phyloP scores from a whole-genome alignment of 1,140 invertebrate genomes.

The Tetragonula clypearis region DNA sequence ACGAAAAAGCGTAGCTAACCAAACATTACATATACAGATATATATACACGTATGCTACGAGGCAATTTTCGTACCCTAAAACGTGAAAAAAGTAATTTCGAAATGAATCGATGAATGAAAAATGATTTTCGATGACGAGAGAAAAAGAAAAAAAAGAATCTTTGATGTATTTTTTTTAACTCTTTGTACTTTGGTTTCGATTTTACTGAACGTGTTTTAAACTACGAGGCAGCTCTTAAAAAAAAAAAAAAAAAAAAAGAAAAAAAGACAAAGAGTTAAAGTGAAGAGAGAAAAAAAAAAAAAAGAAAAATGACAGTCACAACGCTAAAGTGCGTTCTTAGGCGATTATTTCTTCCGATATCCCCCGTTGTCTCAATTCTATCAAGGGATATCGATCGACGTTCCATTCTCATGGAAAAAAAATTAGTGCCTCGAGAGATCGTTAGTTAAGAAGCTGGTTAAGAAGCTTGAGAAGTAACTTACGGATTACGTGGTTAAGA shows the following conservation, averaged over 20 bases:
- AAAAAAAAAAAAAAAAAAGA: neutral
- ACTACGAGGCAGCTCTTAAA: too few relatives aligned
- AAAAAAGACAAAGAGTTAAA: neutral
- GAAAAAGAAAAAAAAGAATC: too few relatives aligned
- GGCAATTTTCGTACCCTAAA: neutral
- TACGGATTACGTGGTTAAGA: slow-evolving; percentile 66
- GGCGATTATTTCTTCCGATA: neutral
- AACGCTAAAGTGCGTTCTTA: too few relatives aligned
- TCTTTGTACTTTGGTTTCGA: neutral
- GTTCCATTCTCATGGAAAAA: neutral
- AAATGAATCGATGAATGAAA: neutral
- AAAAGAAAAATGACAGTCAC: neutral
- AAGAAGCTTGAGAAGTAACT: slow-evolving; percentile 56
- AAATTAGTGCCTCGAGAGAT: slow-evolving; percentile 8
- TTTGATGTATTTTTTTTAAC: neutral
- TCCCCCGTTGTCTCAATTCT: neutral
- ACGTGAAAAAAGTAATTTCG: neutral
- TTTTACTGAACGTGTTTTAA: neutral
- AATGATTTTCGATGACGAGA: neutral
- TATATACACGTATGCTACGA: neutral
- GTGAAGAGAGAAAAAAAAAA: neutral
- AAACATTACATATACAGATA: neutral
- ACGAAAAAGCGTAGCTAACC: too few relatives aligned
- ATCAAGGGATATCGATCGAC: neutral
- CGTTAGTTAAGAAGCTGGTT: slow-evolving; percentile 48